Evolutionary conservation across 2,888 invertebrate genomes (phyloP), one percentile per base, ranked within the genome.

Genomic region (Geotrupes spiniger): DNA sequence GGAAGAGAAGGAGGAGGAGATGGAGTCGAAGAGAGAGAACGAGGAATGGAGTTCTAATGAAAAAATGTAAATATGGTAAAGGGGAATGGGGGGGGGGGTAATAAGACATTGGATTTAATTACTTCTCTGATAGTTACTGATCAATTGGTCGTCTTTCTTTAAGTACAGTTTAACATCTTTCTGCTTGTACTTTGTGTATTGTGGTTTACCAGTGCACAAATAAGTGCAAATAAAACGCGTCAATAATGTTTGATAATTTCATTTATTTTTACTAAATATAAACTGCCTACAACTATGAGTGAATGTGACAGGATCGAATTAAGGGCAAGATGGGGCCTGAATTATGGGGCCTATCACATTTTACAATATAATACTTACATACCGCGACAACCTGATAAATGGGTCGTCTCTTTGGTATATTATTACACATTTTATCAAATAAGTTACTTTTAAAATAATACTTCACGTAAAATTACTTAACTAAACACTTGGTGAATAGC

Each of bases 181-280:
- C n/a, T n/a, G n/a, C n/a, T n/a, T n/a, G n/a, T n/a, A n/a, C n/a
- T n/a, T n/a, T n/a, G n/a, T n/a, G n/a, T n/a, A n/a, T n/a, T n/a
- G n/a, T n/a, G n/a, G n/a, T n/a, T n/a, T n/a, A n/a, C n/a, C n/a
- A n/a, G n/a, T n/a, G n/a, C n/a, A n/a, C n/a, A n/a, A n/a, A n/a
- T n/a, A n/a, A n/a, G n/a, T n/a, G n/a, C n/a, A n/a, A n/a, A n/a
- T n/a, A n/a, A n/a, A n/a, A n/a, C n/a, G n/a, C n/a, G n/a, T n/a
- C n/a, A n/a, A n/a, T 21, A 21, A 38, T 45, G 47, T 42, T 52
- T 49, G 31, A 45, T 56, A 56, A 50, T 56, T 51, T 63, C 61
- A 66, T 71, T 71, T 70, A 70, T 71, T 72, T 71, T 69, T 71
- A 60, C 73, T 73, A 73, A 71, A 72, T 72, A 73, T 71, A 73